phyloP scores from a whole-genome alignment of 2,797 vertebrate genomes.

The Furcifer pardalis region DNA sequence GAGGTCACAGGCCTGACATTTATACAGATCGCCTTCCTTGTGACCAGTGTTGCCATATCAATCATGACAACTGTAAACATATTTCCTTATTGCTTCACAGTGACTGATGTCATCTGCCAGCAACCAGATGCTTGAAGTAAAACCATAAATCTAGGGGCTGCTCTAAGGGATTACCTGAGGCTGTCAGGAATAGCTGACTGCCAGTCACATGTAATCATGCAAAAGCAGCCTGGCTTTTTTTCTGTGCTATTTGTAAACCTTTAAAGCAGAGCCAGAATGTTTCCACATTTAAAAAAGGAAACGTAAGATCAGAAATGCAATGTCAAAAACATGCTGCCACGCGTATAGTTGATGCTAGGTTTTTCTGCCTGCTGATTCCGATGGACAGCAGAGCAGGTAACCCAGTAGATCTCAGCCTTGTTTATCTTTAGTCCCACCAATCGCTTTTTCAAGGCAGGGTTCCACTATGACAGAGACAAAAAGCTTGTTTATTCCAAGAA shows the following conservation, averaged over 20 bases:
- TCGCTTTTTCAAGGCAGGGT: no score
- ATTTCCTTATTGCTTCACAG: slow-evolving; percentile 7
- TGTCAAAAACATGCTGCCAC: slow-evolving; percentile 4
- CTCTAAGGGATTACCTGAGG: slow-evolving; percentile 4
- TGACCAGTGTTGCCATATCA: not conserved
- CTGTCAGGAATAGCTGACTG: not conserved
- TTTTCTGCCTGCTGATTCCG: not conserved
- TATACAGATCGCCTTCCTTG: not conserved
- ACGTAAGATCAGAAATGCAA: not conserved
- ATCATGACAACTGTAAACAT: not conserved
- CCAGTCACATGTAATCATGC: slow-evolving; percentile 22
- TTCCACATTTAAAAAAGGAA: slow-evolving; percentile 13
- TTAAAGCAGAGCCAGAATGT: not conserved
- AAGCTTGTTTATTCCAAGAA: no score
- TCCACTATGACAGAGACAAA: no score
- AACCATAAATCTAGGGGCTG: slow-evolving; percentile 28
- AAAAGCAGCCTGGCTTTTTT: slow-evolving; percentile 1
- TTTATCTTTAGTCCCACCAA: no score
- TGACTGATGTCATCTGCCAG: not conserved
- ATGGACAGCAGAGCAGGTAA: not conserved
- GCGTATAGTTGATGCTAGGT: not conserved
- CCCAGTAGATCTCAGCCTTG: no score
- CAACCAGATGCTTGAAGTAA: not conserved
- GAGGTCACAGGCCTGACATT: not conserved
- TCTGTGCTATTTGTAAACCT: slow-evolving; percentile 9